phyloP scores from a whole-genome alignment of 2,113 vertebrate species.

The Orientallactaga bullata region DNA sequence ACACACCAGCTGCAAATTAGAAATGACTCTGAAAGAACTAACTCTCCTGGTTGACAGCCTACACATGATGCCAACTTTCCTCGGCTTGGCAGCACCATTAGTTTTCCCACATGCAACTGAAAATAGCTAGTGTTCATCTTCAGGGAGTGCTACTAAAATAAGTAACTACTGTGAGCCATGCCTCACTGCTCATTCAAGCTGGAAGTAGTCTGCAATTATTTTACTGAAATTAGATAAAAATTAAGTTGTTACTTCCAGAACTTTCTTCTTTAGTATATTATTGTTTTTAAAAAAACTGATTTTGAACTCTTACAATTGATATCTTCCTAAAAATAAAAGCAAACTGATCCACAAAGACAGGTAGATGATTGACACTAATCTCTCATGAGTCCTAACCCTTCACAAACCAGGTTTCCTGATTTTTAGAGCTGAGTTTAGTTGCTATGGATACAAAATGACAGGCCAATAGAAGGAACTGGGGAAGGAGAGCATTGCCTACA shows the following conservation, averaged over 20 bases:
- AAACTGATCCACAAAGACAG: background rate
- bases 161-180: slow-evolving; percentile 54
- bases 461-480: background rate
- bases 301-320: background rate
- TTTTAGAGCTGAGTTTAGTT: slow-evolving; percentile 1
- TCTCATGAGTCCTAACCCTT: background rate
- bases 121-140: slow-evolving; percentile 75
- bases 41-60: slow-evolving; percentile 56
- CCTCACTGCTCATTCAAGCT: slow-evolving; percentile 72
- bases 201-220: slow-evolving; percentile 64
- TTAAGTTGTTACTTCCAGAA: slow-evolving; percentile 67
- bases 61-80: slow-evolving; percentile 48
- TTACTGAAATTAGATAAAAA: slow-evolving; percentile 72
- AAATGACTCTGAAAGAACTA: slow-evolving; percentile 58
- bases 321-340: slow-evolving; percentile 34
- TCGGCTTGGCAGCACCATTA: slow-evolving; percentile 61
- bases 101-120: slow-evolving; percentile 70
- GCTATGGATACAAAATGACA: background rate
- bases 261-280: slow-evolving; percentile 21
- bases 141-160: slow-evolving; percentile 69
- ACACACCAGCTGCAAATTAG: slow-evolving; percentile 34
- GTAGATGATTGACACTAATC: background rate
- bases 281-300: background rate
- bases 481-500: background rate
- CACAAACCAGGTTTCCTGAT: background rate